Conservation (phyloP, 1,140 invertebrate genomes). For the Solenopsis invicta region DNA sequence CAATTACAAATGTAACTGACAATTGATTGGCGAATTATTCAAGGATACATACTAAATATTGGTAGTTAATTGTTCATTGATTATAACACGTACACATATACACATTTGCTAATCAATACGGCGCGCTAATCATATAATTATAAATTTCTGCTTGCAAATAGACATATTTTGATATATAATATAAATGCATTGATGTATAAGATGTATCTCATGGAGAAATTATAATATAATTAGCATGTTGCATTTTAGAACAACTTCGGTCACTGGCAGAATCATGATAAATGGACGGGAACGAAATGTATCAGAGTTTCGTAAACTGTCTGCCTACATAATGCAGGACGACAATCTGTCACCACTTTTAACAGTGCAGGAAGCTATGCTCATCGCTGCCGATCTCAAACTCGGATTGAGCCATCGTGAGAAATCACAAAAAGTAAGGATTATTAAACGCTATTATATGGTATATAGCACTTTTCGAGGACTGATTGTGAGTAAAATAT, state of each 20-base stretch:
- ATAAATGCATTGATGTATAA: background rate
- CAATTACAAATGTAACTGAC: background rate
- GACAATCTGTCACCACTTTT: constrained; percentile 94
- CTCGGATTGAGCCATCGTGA: constrained; percentile 89
- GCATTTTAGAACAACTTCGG: constrained; percentile 87
- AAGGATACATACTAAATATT: background rate
- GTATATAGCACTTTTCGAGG: background rate
- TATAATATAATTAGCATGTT: background rate
- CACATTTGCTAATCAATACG: background rate
- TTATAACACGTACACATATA: background rate
- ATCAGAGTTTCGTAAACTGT: constrained; percentile 93
- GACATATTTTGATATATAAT: background rate
- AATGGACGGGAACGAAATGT: constrained; percentile 92
- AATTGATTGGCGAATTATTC: background rate
- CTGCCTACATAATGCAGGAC: constrained; percentile 97
- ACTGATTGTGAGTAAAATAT: background rate
- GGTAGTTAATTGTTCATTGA: background rate
- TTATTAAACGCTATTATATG: background rate
- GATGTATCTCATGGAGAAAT: background rate
- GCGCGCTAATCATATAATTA: background rate
- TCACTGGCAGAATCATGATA: constrained; percentile 87
- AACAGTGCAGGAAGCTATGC: constrained; percentile 95
- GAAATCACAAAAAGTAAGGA: constrained; percentile 90
- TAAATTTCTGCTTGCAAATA: background rate
- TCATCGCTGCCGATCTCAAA: constrained; percentile 95